A percentile compares a stretch with the other conserved stretches of the same genome.
These are phyloP conservation scores for Epistrophe eligans DNA, from an alignment of 2,888 invertebrate species.

Conservation along the genomic window DNA sequence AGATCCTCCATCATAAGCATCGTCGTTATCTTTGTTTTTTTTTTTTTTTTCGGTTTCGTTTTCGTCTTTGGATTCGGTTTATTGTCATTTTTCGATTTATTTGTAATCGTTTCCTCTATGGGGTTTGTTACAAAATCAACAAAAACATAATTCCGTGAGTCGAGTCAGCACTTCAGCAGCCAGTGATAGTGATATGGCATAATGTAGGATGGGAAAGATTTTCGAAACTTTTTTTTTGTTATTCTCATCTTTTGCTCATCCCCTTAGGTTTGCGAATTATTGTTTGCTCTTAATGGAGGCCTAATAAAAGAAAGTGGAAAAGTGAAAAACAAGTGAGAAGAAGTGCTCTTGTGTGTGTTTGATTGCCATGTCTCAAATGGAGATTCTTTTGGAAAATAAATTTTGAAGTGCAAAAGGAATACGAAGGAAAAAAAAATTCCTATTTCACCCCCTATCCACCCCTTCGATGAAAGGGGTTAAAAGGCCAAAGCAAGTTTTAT, in stretches of 20 bases:
- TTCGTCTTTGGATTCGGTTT: conserved; percentile 14
- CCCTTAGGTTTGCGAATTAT: conserved; percentile 40
- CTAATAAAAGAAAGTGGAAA: conserved; percentile 56
- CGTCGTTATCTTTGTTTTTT: conserved; percentile 39
- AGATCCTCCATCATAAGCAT: conserved; percentile 43
- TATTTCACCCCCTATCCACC: not conserved
- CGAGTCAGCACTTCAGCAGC: not conserved
- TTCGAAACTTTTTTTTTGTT: conserved; percentile 36
- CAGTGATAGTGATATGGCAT: conserved; percentile 27
- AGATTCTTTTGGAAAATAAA: conserved; percentile 27
- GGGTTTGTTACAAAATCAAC: conserved; percentile 42
- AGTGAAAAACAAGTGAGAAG: conserved; percentile 43
- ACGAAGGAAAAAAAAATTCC: not conserved
- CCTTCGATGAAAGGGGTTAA: not conserved
- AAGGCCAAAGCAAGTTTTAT: conserved; percentile 10
- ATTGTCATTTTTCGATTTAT: conserved; percentile 51
- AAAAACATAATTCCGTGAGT: conserved; percentile 32
- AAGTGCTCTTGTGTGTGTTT: conserved; percentile 35
- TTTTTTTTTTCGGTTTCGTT: conserved; percentile 4
- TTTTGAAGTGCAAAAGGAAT: conserved; percentile 10
- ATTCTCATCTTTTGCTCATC: not conserved
- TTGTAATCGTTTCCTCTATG: conserved; percentile 34
- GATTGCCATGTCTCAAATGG: conserved; percentile 56
- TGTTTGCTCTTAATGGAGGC: conserved; percentile 50
- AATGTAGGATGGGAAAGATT: conserved; percentile 24